phyloP scores from a whole-genome alignment of 2,888 invertebrate genomes.

The Tetropium fuscum region DNA sequence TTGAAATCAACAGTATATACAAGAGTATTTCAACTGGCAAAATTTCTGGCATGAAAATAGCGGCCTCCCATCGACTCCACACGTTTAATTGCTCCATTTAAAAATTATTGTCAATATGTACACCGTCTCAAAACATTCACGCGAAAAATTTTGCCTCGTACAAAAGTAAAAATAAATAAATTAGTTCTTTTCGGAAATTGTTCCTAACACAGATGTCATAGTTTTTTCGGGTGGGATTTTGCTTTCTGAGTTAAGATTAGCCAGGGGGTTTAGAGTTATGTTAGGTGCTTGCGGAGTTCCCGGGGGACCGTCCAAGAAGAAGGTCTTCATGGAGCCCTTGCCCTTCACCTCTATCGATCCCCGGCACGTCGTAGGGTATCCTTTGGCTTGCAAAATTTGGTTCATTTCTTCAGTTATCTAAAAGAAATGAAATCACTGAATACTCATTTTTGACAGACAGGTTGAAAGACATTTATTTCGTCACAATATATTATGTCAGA shows the following conservation, averaged over 20 bases:
- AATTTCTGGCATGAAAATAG: constrained; percentile 15
- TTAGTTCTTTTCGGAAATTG: constrained; percentile 56
- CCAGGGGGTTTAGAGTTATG: constrained; percentile 63
- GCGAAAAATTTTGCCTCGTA: constrained; percentile 7
- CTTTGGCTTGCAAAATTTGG: constrained; percentile 81
- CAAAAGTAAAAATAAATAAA: constrained; percentile 18
- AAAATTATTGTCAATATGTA: constrained; percentile 24
- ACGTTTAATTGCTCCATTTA: constrained; percentile 2
- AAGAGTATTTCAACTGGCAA: constrained; percentile 49
- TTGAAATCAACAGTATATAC: constrained; percentile 53
- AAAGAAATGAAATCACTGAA: constrained; percentile 30
- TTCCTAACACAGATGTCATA: constrained; percentile 50
- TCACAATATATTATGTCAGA: too few species aligned
- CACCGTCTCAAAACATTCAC: background rate
- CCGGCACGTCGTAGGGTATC: constrained; percentile 86
- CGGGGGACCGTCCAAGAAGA: constrained; percentile 73
- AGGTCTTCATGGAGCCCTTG: constrained; percentile 95
- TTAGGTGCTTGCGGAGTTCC: constrained; percentile 53
- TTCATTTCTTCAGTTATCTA: constrained; percentile 92
- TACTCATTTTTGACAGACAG: background rate
- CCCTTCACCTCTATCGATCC: constrained; percentile 94
- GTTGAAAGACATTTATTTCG: too few species aligned
- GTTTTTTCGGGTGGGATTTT: constrained; percentile 42
- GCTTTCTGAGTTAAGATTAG: constrained; percentile 39
- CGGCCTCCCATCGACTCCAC: background rate